phyloP scores from a whole-genome alignment of 2,113 vertebrate genomes.

The Sceloporus tristichus region DNA sequence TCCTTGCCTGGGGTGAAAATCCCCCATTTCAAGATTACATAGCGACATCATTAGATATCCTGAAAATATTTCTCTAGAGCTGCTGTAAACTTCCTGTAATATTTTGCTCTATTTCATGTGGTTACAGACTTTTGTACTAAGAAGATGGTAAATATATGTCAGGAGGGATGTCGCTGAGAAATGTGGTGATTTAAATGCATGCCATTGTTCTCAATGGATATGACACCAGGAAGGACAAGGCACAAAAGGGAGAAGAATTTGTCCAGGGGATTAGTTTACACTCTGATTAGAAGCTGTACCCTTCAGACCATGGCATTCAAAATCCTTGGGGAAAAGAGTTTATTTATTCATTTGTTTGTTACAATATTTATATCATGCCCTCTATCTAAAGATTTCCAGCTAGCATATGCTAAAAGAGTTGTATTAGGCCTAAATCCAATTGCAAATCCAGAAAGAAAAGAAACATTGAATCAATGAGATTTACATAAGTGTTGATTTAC shows the following conservation, averaged over 20 bases:
- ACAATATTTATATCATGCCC: too few species aligned
- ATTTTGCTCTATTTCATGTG: slow-evolving; percentile 37
- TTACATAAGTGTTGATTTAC: too few species aligned
- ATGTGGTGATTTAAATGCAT: background rate
- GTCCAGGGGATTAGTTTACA: background rate
- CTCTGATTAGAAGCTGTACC: background rate
- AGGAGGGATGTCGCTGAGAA: background rate
- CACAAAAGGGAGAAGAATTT: background rate
- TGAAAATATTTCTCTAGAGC: background rate
- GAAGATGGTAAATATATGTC: background rate
- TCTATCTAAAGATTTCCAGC: too few species aligned
- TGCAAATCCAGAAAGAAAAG: too few species aligned
- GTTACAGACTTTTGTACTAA: slow-evolving; percentile 17
- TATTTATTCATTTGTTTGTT: background rate
- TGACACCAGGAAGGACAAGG: background rate
- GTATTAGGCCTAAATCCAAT: too few species aligned
- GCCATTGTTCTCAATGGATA: background rate
- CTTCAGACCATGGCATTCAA: background rate
- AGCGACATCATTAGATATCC: background rate
- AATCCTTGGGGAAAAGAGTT: background rate
- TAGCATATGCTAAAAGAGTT: too few species aligned
- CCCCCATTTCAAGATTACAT: slow-evolving; percentile 40
- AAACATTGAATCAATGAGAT: too few species aligned
- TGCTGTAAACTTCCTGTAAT: slow-evolving; percentile 42
- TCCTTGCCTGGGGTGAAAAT: background rate